phyloP scores from a whole-genome alignment of 2,797 vertebrate genomes.

The Holocentrus rufus region DNA sequence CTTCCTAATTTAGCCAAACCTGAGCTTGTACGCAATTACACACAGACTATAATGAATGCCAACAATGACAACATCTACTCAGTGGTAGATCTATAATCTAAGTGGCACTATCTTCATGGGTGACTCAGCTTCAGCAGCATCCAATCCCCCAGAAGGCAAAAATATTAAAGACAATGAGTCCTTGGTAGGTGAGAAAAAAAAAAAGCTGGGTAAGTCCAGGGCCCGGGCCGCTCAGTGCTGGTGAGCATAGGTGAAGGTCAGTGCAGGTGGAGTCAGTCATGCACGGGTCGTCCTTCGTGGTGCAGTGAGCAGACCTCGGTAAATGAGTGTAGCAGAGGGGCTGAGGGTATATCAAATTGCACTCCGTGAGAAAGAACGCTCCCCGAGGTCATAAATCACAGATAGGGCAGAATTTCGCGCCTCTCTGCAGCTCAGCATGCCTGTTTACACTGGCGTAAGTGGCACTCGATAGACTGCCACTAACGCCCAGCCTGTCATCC shows the following conservation, averaged over 20 bases:
- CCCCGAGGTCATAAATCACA: constrained; percentile 84
- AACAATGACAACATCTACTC: constrained; percentile 63
- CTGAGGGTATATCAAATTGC: constrained; percentile 75
- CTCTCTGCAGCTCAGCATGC: constrained; percentile 80
- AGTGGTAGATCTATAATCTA: constrained; percentile 42
- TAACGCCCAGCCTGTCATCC: constrained; percentile 62
- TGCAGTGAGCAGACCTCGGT: constrained; percentile 72
- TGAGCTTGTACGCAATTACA: constrained; percentile 56
- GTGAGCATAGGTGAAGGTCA: constrained; percentile 71
- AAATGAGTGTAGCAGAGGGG: constrained; percentile 81
- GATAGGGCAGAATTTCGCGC: constrained; percentile 81
- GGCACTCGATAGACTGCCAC: constrained; percentile 71
- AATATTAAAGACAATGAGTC: background rate
- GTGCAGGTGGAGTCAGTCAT: constrained; percentile 79
- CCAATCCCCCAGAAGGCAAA: constrained; percentile 9
- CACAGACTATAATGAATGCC: constrained; percentile 43
- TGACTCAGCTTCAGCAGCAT: constrained; percentile 13
- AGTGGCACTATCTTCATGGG: constrained; percentile 22
- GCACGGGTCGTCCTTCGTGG: constrained; percentile 72
- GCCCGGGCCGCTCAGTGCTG: constrained; percentile 12
- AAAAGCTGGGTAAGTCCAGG: background rate
- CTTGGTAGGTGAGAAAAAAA: background rate
- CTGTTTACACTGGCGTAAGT: constrained; percentile 84
- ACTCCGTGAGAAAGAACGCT: constrained; percentile 76
- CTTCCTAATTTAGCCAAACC: constrained; percentile 65